Evolutionary conservation across 1,140 invertebrate species (phyloP).

Genomic region (Magallana gigas): DNA sequence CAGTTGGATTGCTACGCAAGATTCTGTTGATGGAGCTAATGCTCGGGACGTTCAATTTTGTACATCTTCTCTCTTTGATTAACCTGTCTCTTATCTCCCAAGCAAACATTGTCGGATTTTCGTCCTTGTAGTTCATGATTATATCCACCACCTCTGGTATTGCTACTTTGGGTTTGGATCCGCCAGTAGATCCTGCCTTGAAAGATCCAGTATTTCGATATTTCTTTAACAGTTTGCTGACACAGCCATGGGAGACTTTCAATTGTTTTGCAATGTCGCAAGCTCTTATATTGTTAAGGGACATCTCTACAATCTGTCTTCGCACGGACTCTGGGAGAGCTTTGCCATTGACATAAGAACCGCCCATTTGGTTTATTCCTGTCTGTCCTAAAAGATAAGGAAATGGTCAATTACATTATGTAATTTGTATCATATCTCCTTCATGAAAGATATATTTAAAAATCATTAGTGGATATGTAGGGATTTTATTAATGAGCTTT

Average conservation of each 20-base stretch:
- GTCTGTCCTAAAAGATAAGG: conserved; percentile 13
- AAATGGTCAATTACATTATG: neutral
- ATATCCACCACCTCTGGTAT: conserved; percentile 98
- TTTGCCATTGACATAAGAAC: conserved; percentile 38
- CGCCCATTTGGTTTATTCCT: conserved; percentile 41
- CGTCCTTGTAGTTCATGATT: conserved; percentile 97
- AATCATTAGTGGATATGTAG: too few relatives aligned
- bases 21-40: conserved; percentile 38
- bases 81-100: conserved; percentile 99
- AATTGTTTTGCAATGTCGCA: conserved; percentile 10
- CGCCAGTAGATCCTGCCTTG: conserved; percentile 87
- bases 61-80: conserved; percentile 82
- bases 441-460: too few relatives aligned
- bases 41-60: conserved; percentile 3
- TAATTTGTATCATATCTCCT: too few relatives aligned
- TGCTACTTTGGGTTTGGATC: conserved; percentile 98
- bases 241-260: conserved; percentile 20
- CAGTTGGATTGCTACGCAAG: neutral
- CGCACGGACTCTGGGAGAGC: conserved; percentile 15
- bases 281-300: neutral
- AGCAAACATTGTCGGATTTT: conserved; percentile 99
- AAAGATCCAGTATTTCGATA: neutral
- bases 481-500: too few relatives aligned
- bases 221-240: neutral
- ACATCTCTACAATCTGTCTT: conserved; percentile 17